Conservation (phyloP, 1,140 invertebrate genomes). For the Bombus soroeensis region DNA sequence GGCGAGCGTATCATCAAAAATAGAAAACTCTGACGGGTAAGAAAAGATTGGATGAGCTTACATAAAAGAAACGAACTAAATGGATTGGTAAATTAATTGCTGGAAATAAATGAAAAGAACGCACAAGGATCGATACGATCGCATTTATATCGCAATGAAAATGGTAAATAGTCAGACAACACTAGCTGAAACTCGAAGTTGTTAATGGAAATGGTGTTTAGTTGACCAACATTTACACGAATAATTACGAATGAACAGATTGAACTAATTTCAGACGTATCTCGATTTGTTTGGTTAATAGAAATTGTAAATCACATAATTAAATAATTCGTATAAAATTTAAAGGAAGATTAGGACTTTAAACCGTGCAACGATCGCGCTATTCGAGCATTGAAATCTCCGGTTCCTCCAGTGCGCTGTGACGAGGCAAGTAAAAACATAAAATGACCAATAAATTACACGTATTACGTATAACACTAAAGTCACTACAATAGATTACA, state of each 20-base stretch:
- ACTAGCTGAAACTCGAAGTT: neutral
- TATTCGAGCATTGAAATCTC: conserved; percentile 26
- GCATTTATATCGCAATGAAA: neutral
- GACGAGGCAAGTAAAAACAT: neutral
- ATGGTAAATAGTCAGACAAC: neutral
- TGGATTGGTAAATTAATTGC: neutral
- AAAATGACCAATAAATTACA: neutral
- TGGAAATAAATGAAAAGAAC: neutral
- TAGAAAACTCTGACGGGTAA: neutral
- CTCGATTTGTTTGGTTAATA: neutral
- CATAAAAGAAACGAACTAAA: neutral
- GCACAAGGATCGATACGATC: neutral
- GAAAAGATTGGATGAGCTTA: neutral
- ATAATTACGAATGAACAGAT: neutral
- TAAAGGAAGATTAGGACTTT: no score
- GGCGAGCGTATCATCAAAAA: neutral
- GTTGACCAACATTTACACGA: neutral
- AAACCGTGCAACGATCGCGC: no score
- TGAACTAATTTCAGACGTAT: neutral
- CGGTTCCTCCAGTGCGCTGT: neutral
- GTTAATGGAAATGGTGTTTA: neutral
- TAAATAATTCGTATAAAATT: neutral
- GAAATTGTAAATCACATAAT: neutral
- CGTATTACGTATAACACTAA: neutral
- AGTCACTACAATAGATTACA: neutral